Evolutionary conservation across 2,113 vertebrate species (phyloP).

Genomic region (Tyto alba): DNA sequence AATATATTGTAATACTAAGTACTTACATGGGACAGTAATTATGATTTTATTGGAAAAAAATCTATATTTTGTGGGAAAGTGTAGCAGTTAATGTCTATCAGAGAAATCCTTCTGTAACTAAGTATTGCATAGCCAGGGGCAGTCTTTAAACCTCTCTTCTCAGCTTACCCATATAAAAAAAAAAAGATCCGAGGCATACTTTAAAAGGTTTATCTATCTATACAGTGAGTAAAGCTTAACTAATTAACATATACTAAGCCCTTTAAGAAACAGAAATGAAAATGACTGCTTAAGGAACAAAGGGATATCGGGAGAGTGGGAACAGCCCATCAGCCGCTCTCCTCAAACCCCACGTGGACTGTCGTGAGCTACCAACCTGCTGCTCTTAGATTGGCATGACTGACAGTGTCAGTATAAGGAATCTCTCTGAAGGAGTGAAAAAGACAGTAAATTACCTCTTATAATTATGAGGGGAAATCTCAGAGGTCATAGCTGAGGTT

Average conservation of each 20-base stretch:
- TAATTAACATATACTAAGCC: background rate
- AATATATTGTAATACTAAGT: background rate
- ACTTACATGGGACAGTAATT: background rate
- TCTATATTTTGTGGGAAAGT: background rate
- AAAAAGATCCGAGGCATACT: background rate
- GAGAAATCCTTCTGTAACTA: background rate
- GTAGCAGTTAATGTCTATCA: background rate
- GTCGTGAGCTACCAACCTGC: background rate
- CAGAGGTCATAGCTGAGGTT: conserved; percentile 26
- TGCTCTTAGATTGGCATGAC: background rate
- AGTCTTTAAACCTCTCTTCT: background rate
- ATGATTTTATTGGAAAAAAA: background rate
- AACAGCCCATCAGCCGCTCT: background rate
- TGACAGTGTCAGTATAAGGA: background rate
- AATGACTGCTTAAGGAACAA: background rate
- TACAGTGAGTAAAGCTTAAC: background rate
- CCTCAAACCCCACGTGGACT: background rate
- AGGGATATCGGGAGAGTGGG: background rate
- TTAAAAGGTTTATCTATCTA: background rate
- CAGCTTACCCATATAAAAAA: background rate
- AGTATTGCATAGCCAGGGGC: background rate
- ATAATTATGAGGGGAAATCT: conserved; percentile 27
- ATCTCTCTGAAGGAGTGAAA: conserved; percentile 31
- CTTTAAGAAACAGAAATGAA: background rate
- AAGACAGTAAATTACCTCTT: conserved; percentile 17